phyloP scores from a whole-genome alignment of 2,888 invertebrate species.

The Cartodere bifasciata region DNA sequence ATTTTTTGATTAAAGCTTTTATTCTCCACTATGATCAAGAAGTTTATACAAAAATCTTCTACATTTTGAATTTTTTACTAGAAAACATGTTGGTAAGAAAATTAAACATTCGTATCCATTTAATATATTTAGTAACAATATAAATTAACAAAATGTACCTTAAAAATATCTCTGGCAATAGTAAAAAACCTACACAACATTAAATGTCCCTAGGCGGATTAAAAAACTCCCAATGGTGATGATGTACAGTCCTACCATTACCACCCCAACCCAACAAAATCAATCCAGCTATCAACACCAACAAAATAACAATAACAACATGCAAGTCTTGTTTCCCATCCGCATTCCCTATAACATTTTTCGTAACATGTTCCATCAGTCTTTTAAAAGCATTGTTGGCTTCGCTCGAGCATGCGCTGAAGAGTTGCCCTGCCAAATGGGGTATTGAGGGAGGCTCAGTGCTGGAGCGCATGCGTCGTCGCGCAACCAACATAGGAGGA shows the following conservation, averaged over 20 bases:
- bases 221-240: conserved; percentile 82
- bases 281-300: conserved; percentile 65
- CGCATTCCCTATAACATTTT: conserved; percentile 44
- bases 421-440: conserved; percentile 57
- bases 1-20: too few relatives aligned
- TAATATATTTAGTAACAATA: conserved; percentile 1
- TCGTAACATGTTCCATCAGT: conserved; percentile 51
- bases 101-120: too few relatives aligned
- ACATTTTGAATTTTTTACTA: too few relatives aligned
- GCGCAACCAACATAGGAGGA: conserved; percentile 11
- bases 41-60: too few relatives aligned
- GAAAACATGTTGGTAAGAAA: too few relatives aligned
- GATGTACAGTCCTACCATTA: conserved; percentile 51
- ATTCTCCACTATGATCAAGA: too few relatives aligned
- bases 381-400: conserved; percentile 52
- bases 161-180: conserved; percentile 6
- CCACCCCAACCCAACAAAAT: conserved; percentile 62
- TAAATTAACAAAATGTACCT: conserved; percentile 10
- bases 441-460: conserved; percentile 51
- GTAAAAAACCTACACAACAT: conserved; percentile 13
- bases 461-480: conserved; percentile 21
- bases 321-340: conserved; percentile 62
- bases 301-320: conserved; percentile 63
- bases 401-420: conserved; percentile 54
- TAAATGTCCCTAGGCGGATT: conserved; percentile 58